phyloP scores from a whole-genome alignment of 2,113 vertebrate species.

The Nycticorax nycticorax region DNA sequence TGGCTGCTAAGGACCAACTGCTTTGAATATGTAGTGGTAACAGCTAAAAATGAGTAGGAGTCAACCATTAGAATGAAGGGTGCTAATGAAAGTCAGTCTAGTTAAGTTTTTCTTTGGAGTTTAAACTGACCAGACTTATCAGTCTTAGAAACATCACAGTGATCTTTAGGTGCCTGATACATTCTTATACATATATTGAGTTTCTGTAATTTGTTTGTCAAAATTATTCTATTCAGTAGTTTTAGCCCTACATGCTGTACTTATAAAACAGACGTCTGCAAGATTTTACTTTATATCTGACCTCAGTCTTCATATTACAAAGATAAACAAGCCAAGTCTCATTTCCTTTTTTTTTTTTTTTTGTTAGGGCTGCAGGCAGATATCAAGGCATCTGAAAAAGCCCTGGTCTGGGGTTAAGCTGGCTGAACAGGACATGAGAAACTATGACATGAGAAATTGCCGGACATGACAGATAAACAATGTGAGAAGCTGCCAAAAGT shows the following conservation, averaged over 20 bases:
- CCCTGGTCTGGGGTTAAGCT: neutral
- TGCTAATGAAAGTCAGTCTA: neutral
- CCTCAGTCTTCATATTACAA: neutral
- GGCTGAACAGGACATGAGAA: neutral
- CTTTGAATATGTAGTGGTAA: neutral
- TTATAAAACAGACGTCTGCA: neutral
- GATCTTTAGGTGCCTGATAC: neutral
- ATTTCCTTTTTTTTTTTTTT: neutral
- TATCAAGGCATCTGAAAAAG: neutral
- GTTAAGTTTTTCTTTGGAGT: neutral
- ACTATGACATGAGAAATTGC: neutral
- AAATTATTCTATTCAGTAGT: neutral
- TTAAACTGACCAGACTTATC: neutral
- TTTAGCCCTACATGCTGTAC: neutral
- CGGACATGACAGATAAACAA: neutral
- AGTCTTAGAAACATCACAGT: neutral
- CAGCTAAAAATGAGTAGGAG: neutral
- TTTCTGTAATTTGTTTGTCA: neutral
- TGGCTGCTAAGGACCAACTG: neutral
- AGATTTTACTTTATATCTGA: neutral
- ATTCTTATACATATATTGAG: neutral
- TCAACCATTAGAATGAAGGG: neutral
- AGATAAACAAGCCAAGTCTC: neutral
- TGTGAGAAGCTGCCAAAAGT: neutral
- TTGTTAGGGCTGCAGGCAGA: neutral